Base-by-base conservation (phyloP, 37 sponge, comb jelly and placozoan genomes). In the Theonella swinhoei region DNA sequence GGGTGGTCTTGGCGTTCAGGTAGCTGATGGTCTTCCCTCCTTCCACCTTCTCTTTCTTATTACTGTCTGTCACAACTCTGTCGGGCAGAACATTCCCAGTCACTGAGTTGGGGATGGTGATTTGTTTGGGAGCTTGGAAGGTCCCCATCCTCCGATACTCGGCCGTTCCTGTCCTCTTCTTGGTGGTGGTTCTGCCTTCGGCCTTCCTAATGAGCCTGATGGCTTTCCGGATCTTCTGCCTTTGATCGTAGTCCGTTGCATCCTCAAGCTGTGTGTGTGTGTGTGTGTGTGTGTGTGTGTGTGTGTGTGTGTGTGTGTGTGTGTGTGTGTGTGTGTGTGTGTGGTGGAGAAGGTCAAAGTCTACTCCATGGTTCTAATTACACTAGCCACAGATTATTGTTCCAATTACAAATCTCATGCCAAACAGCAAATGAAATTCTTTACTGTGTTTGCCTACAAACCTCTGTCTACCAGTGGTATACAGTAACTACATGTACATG, bases 41-140 rank as follows among this genome's bases (percentile, higher is more conserved):
- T 22, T 61, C 81, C 39, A 47, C 80, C 22, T 23, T 31, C 42
- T 80, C 81, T 39, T 60, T n/a, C 59, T 83, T 79, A 2, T 67
- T 42, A 40, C 22, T 31, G 34, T 85, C 42, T 23, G 40, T 68
- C 62, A 77, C 68, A 11, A 84, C 85, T 17, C 26, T 60, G 47
- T 67, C 42, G 14, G 90, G 85, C 5, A 83, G 80, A 14, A 84
- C 70, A 39, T 89, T 89, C 19, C 90, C 85, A 4, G 89, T 88
- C 37, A 88, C 89, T 23, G 89, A 88, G 62, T 89, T 84, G 2
- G 85, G 85, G 39, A 91, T 91, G 59, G 87, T 41, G n/a, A 85
- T 66, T 26, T 28, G 72, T 0, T 64, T 78, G 47, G 85, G 85
- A 4, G 90, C 81, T 32, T 90, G 90, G 68, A 76, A 90, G 7